Conservation (phyloP, 2,797 vertebrate species). For the Poeciliopsis turneri region DNA sequence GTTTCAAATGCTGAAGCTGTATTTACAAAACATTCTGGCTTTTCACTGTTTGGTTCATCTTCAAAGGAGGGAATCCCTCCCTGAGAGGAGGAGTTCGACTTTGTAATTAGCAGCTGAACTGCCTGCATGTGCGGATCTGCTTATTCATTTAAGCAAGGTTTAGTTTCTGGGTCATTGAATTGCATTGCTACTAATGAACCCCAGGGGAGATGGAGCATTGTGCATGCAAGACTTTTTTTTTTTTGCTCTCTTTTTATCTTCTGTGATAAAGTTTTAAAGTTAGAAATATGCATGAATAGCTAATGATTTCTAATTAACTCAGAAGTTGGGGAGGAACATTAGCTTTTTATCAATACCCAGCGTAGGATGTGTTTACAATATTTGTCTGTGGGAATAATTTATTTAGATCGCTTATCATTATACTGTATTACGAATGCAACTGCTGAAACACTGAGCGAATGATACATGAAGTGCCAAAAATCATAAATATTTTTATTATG, state of each 20-base stretch:
- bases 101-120: constrained; percentile 74
- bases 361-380: neutral
- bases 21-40: constrained; percentile 56
- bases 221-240: constrained; percentile 54
- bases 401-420: neutral
- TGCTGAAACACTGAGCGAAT: neutral
- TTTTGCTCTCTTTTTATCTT: constrained; percentile 34
- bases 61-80: constrained; percentile 69
- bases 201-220: constrained; percentile 66
- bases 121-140: constrained; percentile 70
- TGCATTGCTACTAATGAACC: constrained; percentile 81
- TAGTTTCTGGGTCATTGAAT: constrained; percentile 85
- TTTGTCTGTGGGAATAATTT: neutral
- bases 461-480: neutral
- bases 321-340: constrained; percentile 8
- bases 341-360: neutral
- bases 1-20: constrained; percentile 26
- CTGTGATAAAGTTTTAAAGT: constrained; percentile 66
- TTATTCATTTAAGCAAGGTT: constrained; percentile 77
- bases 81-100: constrained; percentile 67
- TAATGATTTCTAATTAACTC: constrained; percentile 40
- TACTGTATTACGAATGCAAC: neutral
- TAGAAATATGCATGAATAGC: constrained; percentile 44
- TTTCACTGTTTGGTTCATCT: constrained; percentile 56
- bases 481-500: neutral